Evolutionary conservation across 2,888 invertebrate species (phyloP).

Genomic region (Vesta saturnalis): DNA sequence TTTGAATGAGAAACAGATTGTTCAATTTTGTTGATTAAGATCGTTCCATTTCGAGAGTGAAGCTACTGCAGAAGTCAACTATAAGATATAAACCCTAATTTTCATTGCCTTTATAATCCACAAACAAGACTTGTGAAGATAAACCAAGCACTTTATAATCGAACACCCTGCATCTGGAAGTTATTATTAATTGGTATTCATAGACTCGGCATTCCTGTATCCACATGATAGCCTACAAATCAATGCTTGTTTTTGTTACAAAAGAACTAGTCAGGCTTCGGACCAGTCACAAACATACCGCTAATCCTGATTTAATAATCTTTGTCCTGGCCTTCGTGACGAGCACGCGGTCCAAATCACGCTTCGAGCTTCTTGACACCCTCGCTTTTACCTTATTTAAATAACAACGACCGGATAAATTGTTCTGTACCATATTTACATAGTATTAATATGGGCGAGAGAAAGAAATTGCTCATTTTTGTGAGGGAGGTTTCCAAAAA

Average conservation of each 20-base stretch:
- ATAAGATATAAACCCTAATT: conserved; percentile 41
- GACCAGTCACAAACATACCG: conserved; percentile 59
- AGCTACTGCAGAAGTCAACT: conserved; percentile 42
- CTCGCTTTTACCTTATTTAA: conserved; percentile 52
- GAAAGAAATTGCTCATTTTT: conserved; percentile 50
- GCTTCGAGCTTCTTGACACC: conserved; percentile 63
- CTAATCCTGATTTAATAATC: conserved; percentile 64
- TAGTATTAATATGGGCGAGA: conserved; percentile 54
- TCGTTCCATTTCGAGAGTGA: conserved; percentile 24
- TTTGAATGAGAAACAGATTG: neutral
- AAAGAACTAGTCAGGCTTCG: conserved; percentile 42
- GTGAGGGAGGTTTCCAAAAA: conserved; percentile 21
- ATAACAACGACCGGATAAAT: conserved; percentile 57
- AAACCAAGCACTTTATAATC: conserved; percentile 46
- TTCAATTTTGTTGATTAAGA: conserved; percentile 39
- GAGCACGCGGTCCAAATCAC: conserved; percentile 66
- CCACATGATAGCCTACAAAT: conserved; percentile 57
- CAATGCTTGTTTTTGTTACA: conserved; percentile 58
- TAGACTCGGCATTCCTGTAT: conserved; percentile 49
- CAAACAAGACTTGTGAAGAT: conserved; percentile 42
- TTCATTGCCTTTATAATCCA: conserved; percentile 43
- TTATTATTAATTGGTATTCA: conserved; percentile 48
- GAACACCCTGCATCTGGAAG: conserved; percentile 41
- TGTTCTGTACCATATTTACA: conserved; percentile 56
- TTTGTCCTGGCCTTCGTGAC: conserved; percentile 56